Percentiles rank a stretch among this genome's conserved stretches.
These are phyloP conservation scores for Baccha elongata DNA, from an alignment of 2,888 invertebrate species.

Conservation along the genomic window DNA sequence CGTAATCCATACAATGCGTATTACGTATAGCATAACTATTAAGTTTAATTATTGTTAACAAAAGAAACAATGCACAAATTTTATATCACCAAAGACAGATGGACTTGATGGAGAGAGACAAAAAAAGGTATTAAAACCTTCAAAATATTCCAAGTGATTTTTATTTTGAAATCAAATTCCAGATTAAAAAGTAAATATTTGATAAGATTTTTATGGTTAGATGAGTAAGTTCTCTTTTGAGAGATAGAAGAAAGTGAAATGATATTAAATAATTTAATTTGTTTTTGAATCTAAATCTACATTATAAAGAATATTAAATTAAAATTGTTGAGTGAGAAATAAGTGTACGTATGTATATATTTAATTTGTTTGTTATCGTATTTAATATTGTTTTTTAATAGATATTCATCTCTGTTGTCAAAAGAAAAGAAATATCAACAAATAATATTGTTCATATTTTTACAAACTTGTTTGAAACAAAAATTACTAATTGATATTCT, in stretches of 20 bases:
- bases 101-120: constrained; percentile 18
- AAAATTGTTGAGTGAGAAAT: constrained; percentile 49
- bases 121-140: constrained; percentile 16
- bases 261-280: not conserved
- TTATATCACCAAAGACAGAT: constrained; percentile 39
- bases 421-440: too few relatives aligned
- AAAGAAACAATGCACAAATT: constrained; percentile 30
- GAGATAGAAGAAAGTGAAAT: not conserved
- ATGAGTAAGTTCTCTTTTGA: constrained; percentile 13
- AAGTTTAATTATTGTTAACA: constrained; percentile 31
- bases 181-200: constrained; percentile 57
- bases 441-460: too few relatives aligned
- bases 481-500: too few relatives aligned
- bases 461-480: too few relatives aligned
- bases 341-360: too few relatives aligned
- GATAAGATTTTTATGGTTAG: constrained; percentile 62
- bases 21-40: constrained; percentile 80
- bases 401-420: too few relatives aligned
- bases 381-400: too few relatives aligned
- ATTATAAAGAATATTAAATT: not conserved
- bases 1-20: constrained; percentile 82
- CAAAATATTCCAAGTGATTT: constrained; percentile 16
- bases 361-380: too few relatives aligned
- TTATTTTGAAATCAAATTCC: constrained; percentile 58
- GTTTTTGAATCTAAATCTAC: not conserved